Percentiles rank a stretch among this genome's conserved stretches.
Evolutionary conservation across 2,797 vertebrate genomes (phyloP).

Genomic region (Coracias cyanogaster): DNA sequence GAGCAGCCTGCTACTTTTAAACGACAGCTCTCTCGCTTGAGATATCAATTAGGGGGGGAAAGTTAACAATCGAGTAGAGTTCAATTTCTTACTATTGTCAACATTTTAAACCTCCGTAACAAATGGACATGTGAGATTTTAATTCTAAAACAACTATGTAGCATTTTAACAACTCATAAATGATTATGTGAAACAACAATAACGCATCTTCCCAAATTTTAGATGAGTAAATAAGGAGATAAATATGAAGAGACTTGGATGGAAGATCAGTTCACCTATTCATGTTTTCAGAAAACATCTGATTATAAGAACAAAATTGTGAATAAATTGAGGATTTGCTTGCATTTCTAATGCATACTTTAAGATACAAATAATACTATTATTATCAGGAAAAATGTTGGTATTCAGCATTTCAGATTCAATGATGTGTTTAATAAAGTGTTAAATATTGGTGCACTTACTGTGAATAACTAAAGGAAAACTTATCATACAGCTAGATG

Average conservation of each 20-base stretch:
- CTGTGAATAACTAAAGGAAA: background rate
- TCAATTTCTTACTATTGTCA: background rate
- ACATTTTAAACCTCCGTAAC: background rate
- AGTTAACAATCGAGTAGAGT: background rate
- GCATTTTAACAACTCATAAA: background rate
- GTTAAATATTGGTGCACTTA: background rate
- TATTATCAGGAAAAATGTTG: background rate
- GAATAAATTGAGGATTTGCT: background rate
- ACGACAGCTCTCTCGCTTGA: constrained; percentile 5
- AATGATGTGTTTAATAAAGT: background rate
- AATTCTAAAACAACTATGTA: background rate
- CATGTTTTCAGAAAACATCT: background rate
- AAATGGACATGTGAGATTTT: background rate
- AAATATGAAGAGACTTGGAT: background rate
- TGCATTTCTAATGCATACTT: background rate
- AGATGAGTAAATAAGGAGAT: background rate
- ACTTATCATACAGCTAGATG: background rate
- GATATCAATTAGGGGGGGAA: background rate
- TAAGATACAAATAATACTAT: background rate
- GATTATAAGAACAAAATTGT: background rate
- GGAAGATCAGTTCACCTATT: background rate
- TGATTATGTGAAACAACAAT: background rate
- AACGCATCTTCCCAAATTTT: background rate
- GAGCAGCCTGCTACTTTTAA: constrained; percentile 5
- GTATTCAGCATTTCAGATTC: background rate